phyloP scores from a whole-genome alignment of 2,797 vertebrate genomes.

The Eupleurogrammus muticus region DNA sequence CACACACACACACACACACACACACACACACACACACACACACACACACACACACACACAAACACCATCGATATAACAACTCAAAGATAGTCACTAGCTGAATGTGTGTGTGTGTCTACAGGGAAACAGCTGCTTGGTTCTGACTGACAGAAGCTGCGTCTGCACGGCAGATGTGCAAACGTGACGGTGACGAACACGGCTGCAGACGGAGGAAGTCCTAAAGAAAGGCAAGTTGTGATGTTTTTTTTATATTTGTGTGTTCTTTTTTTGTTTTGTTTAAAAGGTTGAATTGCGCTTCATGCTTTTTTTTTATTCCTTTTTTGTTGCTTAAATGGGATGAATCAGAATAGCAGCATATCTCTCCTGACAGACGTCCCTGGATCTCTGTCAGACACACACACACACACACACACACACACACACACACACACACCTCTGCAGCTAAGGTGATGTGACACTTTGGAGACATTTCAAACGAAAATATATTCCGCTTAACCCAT shows the following conservation, averaged over 20 bases:
- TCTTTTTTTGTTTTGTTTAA: too few relatives aligned
- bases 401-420: slow-evolving; percentile 8
- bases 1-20: slow-evolving; percentile 18
- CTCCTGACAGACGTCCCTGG: slow-evolving; percentile 48
- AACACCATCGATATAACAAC: slow-evolving; percentile 35
- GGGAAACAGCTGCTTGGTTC: slow-evolving; percentile 55
- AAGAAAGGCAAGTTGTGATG: slow-evolving; percentile 51
- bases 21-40: slow-evolving; percentile 18
- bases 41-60: slow-evolving; percentile 16
- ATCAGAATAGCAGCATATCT: slow-evolving; percentile 54
- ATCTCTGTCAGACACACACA: slow-evolving; percentile 44
- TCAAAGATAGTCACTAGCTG: slow-evolving; percentile 27
- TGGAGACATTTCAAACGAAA: slow-evolving; percentile 52
- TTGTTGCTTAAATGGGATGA: slow-evolving; percentile 46
- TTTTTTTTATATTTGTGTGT: slow-evolving; percentile 58
- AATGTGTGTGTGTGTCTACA: slow-evolving; percentile 19
- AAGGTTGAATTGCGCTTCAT: slow-evolving; percentile 57
- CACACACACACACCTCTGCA: slow-evolving; percentile 14
- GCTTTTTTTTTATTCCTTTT: slow-evolving; percentile 46
- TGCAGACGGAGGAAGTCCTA: slow-evolving; percentile 50
- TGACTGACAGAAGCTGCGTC: slow-evolving; percentile 32
- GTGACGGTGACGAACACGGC: slow-evolving; percentile 55
- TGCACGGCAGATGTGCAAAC: slow-evolving; percentile 51
- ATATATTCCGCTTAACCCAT: slow-evolving; percentile 14
- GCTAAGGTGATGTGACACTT: slow-evolving; percentile 52